Evolutionary conservation across 1,140 invertebrate genomes (phyloP).

Genomic region (Cotesia chilonis): DNA sequence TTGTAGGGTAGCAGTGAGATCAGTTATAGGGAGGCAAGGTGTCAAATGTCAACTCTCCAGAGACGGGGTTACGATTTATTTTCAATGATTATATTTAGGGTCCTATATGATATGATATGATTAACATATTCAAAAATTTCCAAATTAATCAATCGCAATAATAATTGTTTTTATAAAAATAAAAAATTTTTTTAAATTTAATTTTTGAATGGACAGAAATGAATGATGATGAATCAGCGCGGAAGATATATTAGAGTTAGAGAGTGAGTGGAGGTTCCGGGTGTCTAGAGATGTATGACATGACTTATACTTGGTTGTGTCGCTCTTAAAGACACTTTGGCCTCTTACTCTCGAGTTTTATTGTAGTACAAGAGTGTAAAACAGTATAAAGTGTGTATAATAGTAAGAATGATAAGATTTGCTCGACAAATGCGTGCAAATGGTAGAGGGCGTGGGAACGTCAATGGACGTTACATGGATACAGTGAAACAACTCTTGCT

Average conservation of each 20-base stretch:
- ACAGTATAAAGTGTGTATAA: not conserved
- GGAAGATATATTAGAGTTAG: slow-evolving; percentile 15
- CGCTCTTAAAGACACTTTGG: too few species aligned
- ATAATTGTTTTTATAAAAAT: not conserved
- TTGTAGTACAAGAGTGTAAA: not conserved
- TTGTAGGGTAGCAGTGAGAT: slow-evolving; percentile 29
- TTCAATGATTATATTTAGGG: slow-evolving; percentile 22
- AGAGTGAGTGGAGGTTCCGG: slow-evolving; percentile 28
- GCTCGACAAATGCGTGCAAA: slow-evolving; percentile 60
- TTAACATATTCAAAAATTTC: not conserved
- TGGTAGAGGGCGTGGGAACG: slow-evolving; percentile 64
- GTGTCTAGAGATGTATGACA: slow-evolving; percentile 7
- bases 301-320: slow-evolving; percentile 3
- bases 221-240: slow-evolving; percentile 35
- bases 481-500: slow-evolving; percentile 41
- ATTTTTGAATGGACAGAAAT: not conserved
- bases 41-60: slow-evolving; percentile 59
- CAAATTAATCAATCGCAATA: slow-evolving; percentile 1
- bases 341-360: not conserved
- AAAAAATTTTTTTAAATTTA: not conserved
- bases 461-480: slow-evolving; percentile 35
- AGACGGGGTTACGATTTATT: slow-evolving; percentile 48
- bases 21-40: slow-evolving; percentile 45
- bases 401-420: slow-evolving; percentile 58
- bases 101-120: slow-evolving; percentile 8